Base-by-base conservation (phyloP, 2,113 vertebrate genomes). In the Onychostoma macrolepis region DNA sequence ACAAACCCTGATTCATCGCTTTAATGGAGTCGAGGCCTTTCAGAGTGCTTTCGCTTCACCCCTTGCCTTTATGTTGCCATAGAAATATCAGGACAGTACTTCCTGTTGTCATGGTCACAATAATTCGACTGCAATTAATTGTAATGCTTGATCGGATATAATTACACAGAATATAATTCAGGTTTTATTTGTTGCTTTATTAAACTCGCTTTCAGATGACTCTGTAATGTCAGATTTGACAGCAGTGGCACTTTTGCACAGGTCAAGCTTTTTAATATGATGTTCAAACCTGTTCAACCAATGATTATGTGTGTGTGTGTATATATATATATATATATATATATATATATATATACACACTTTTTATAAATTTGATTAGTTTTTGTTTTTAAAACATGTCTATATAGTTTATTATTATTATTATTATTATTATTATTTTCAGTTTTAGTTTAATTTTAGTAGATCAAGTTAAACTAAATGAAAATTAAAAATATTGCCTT, bases 131-230 rank as follows among this genome's bases (percentile, higher is more conserved):
- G 63, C 10, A 36, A 71, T n/a, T 43, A 83, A 43, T 28, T 45
- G 17, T 90, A 86, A 91, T 77, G 82, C 83, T 80, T 87, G 90
- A 71, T 83, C 43, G 7, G 10, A 50, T 50, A 24, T 53, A 89
- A 91, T 90, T 86, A 90, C 78, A 82, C n/a, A 65, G 53, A 75
- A 63, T 80, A 88, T 75, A 86, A 88, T 85, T 30, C 84, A 2
- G 53, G 82, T 12, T 75, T 75, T 75, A 75, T 45, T 75, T 75
- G 72, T 41, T 75, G 38, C 24, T 26, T 26, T 75, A 45, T 75
- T 45, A 45, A 75, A 75, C 41, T 15, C 6, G 5, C 24, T 26
- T 15, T 26, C 24, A 75, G n/a, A 75, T 45, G 41, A 75, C 38
- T 67, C 63, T 30, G 6, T 38, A 72, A 72, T 0, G 3, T 41